Evolutionary conservation across 2,888 invertebrate genomes (phyloP).

Genomic region (Gibbula magus): DNA sequence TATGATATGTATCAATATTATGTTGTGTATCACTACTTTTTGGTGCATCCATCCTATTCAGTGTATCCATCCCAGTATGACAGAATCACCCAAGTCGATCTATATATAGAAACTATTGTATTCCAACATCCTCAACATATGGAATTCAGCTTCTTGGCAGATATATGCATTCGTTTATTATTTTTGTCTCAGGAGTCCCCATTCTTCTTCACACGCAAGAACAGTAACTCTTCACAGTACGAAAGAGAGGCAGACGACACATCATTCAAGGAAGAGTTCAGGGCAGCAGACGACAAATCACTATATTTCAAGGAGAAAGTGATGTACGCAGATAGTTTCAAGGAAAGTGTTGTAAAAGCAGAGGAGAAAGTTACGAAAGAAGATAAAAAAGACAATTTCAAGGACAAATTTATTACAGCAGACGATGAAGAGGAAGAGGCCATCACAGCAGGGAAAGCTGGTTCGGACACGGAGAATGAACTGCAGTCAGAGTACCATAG

Average conservation of each 20-base stretch:
- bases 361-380: background rate
- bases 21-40: no score
- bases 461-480: background rate
- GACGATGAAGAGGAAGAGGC: no score
- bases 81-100: background rate
- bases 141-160: background rate
- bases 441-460: no score
- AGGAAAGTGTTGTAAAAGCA: background rate
- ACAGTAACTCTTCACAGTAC: constrained; percentile 18
- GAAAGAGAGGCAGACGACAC: background rate
- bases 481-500: background rate
- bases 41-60: no score
- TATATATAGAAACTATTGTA: background rate
- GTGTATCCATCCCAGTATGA: no score
- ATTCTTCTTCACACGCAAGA: constrained; percentile 41
- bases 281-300: no score
- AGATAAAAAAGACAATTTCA: background rate
- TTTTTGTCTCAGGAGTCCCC: constrained; percentile 32
- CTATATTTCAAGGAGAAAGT: background rate
- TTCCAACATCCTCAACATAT: no score
- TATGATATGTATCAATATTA: no score
- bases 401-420: no score
- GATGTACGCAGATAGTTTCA: background rate
- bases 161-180: background rate
- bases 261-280: background rate